Evolutionary conservation across 2,797 vertebrate species (phyloP).

Genomic region (Protosalanx chinensis): DNA sequence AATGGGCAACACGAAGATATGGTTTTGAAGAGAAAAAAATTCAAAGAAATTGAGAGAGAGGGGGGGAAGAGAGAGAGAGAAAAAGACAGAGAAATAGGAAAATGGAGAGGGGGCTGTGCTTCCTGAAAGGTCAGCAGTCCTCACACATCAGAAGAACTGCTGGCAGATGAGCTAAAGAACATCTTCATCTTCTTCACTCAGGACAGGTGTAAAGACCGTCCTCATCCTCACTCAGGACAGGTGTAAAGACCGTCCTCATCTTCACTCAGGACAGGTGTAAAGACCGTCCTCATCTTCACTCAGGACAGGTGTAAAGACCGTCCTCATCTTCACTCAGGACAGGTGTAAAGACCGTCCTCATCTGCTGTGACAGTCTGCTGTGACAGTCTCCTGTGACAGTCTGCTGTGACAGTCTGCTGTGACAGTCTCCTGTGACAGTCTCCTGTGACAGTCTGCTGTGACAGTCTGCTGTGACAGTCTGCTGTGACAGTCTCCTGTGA

Average conservation of each 20-base stretch:
- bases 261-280: too few relatives aligned
- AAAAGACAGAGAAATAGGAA: neutral
- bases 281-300: too few relatives aligned
- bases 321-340: too few relatives aligned
- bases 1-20: slow-evolving; percentile 8
- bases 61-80: neutral
- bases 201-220: neutral
- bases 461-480: neutral
- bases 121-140: slow-evolving; percentile 1
- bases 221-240: too few relatives aligned
- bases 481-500: neutral
- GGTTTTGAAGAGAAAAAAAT: neutral
- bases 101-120: slow-evolving; percentile 12
- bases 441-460: neutral
- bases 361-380: neutral
- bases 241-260: too few relatives aligned
- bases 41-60: neutral
- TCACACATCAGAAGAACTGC: neutral
- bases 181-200: too few relatives aligned
- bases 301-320: too few relatives aligned
- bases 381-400: too few relatives aligned
- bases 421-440: neutral
- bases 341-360: too few relatives aligned
- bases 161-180: neutral
- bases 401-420: neutral